Evolutionary conservation across 2,888 invertebrate species (phyloP), one percentile per base, ranked within the genome.

Genomic region (Zaprionus lineosus): DNA sequence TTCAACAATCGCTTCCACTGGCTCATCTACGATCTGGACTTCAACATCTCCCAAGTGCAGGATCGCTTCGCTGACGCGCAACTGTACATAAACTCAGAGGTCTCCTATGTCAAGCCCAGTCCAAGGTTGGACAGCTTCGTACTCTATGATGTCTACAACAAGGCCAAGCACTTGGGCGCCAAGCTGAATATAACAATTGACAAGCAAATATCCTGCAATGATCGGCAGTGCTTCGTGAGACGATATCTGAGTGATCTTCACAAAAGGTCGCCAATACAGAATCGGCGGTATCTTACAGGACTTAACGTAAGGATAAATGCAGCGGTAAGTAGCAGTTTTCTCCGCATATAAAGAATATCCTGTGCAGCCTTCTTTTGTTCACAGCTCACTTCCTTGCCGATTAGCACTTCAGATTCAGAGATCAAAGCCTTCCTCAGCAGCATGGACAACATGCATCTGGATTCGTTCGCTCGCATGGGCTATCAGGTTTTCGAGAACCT

Each of bases 121-220:
- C 0, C 4, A 1, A 3, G 19, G 1, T 5, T n/a, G 0, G 26
- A 37, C 0, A 50, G 51, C 7, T 84, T 73, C 19, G 39, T 75
- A 0, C 55, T 85, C 1, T 89, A 84, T 34, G 90, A 90, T 76
- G 58, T 90, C 2, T 89, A 89, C 40, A 89, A 89, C 24, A 89
- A 89, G 57, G 90, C 89, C 0, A 73, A 72, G 8, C 71, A 76
- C 9, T 40, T 88, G 11, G 90, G 90, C 1, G 87, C 84, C 0
- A 65, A 70, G 9, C 52, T 90, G 0, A 90, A 90, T 62, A 69
- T 89, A 8, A 89, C 88, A 0, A 41, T 69, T 0, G 86, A 89
- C 50, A 72, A 68, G 28, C 66, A 83, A 50, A 50, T 88, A 1
- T 40, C 21, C 1, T 89, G 88, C 48, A 56, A 51, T 34, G 19